phyloP scores from a whole-genome alignment of 2,797 vertebrate species.

The Poecile montanus region DNA sequence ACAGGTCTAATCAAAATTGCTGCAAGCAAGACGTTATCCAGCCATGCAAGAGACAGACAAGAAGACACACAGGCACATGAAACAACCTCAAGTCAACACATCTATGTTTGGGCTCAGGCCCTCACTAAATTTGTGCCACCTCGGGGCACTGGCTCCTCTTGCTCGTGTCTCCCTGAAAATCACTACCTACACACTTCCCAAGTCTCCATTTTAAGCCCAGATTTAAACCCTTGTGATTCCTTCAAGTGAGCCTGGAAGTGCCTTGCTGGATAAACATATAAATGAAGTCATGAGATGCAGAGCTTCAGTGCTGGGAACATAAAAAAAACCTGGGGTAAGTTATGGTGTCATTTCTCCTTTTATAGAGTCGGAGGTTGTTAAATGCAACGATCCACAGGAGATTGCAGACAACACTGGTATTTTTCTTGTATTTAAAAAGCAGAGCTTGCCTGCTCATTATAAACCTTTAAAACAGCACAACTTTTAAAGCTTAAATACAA shows the following conservation, averaged over 20 bases:
- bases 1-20: neutral
- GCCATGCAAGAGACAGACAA: neutral
- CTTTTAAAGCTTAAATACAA: neutral
- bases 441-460: neutral
- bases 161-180: neutral
- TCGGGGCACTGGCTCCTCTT: neutral
- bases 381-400: neutral
- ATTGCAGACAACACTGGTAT: neutral
- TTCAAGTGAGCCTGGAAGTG: constrained; percentile 1
- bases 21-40: neutral
- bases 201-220: neutral
- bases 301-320: neutral
- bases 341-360: constrained; percentile 1
- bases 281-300: constrained; percentile 1
- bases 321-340: constrained; percentile 28
- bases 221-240: neutral
- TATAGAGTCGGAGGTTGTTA: neutral
- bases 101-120: neutral
- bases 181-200: neutral
- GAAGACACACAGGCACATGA: neutral
- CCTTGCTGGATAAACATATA: neutral
- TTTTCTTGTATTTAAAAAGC: neutral
- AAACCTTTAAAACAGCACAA: neutral
- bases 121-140: neutral
- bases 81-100: neutral